Evolutionary conservation across 2,797 vertebrate genomes (phyloP).

Genomic region (Bradypodion ventrale): DNA sequence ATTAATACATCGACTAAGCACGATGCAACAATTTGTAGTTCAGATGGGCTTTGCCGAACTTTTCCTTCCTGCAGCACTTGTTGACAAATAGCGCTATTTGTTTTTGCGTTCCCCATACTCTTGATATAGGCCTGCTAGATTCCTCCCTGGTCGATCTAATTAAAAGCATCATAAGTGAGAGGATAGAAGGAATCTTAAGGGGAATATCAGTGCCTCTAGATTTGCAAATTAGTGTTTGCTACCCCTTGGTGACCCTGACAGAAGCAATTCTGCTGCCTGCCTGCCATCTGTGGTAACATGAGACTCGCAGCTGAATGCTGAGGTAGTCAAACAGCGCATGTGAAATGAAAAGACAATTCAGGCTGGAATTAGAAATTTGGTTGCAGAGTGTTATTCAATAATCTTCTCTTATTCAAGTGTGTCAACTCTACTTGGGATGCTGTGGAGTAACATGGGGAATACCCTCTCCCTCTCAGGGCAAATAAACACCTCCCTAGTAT

Average conservation of each 20-base stretch:
- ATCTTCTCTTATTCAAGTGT: too few species aligned
- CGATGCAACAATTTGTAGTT: conserved; percentile 43
- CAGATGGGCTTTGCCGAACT: conserved; percentile 49
- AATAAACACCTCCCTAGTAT: background rate
- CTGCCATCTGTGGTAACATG: background rate
- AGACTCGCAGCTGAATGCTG: conserved; percentile 30
- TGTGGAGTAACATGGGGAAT: background rate
- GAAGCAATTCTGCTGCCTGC: conserved; percentile 36
- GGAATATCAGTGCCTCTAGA: conserved; percentile 26
- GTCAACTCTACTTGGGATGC: background rate
- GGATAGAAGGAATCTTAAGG: conserved; percentile 54
- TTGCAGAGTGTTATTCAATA: conserved; percentile 23
- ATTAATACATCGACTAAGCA: background rate
- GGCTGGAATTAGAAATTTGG: background rate
- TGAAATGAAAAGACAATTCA: conserved; percentile 34
- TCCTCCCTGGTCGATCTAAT: conserved; percentile 55
- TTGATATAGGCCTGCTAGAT: conserved; percentile 51
- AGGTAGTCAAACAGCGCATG: conserved; percentile 27
- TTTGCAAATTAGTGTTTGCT: conserved; percentile 44
- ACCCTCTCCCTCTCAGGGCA: background rate
- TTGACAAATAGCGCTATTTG: conserved; percentile 50
- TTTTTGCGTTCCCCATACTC: conserved; percentile 37
- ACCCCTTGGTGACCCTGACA: conserved; percentile 38
- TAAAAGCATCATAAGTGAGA: conserved; percentile 49
- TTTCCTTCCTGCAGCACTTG: conserved; percentile 38